These are phyloP conservation scores for Strigamia maritima DNA, from an alignment of 2,888 invertebrate genomes.

Conservation along the genomic window DNA sequence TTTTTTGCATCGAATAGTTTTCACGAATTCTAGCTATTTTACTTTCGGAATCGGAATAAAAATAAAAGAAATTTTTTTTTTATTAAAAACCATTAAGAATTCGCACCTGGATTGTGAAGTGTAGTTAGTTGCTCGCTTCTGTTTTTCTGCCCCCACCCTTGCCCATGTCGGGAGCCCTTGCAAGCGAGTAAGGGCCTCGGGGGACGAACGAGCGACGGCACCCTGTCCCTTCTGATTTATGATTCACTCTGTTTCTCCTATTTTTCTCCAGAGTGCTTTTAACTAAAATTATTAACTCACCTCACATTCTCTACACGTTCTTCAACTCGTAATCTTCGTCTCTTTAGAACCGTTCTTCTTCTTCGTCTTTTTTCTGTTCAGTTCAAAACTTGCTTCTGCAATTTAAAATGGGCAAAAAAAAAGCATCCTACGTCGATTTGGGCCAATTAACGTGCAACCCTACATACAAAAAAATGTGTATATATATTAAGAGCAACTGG, in stretches of 20 bases:
- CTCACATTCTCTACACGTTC: slow-evolving; percentile 10
- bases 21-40: too few species aligned
- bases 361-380: background rate
- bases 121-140: background rate
- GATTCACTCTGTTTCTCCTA: slow-evolving; percentile 11
- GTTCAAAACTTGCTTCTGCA: background rate
- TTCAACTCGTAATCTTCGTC: background rate
- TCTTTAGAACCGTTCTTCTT: background rate
- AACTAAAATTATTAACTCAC: slow-evolving; percentile 5
- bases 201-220: background rate
- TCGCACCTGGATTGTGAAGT: background rate
- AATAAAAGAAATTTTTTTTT: too few species aligned
- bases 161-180: background rate
- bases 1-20: too few species aligned
- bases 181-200: background rate
- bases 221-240: slow-evolving; percentile 27
- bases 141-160: background rate
- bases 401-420: background rate
- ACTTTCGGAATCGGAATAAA: too few species aligned
- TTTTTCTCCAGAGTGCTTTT: background rate
- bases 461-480: background rate
- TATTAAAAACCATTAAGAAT: background rate
- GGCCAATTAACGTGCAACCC: background rate
- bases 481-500: background rate
- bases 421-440: background rate